Conservation (phyloP, 2,888 invertebrate species). For the Xylophagus ater region DNA sequence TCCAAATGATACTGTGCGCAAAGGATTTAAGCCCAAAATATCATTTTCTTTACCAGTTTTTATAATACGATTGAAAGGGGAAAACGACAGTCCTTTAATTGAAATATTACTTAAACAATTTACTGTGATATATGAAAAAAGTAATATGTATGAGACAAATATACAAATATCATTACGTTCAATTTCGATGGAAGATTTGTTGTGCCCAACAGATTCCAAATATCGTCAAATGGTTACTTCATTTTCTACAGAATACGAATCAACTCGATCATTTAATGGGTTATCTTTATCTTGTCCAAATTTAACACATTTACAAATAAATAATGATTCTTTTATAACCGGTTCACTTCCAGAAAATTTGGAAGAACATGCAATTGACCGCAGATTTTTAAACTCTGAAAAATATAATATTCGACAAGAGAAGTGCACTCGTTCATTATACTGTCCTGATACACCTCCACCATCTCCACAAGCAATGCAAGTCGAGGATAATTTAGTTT, state of each 20-base stretch:
- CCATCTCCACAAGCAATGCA: slow-evolving; percentile 45
- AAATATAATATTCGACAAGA: no score
- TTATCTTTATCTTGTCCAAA: slow-evolving; percentile 77
- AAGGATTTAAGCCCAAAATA: slow-evolving; percentile 35
- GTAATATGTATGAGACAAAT: slow-evolving; percentile 56
- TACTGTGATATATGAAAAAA: slow-evolving; percentile 58
- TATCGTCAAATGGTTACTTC: slow-evolving; percentile 79
- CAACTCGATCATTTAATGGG: slow-evolving; percentile 27
- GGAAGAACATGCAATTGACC: slow-evolving; percentile 36
- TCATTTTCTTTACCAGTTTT: slow-evolving; percentile 63
- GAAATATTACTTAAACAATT: slow-evolving; percentile 78
- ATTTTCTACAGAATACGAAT: slow-evolving; percentile 22
- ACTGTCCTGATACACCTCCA: slow-evolving; percentile 48
- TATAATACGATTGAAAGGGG: slow-evolving; percentile 64
- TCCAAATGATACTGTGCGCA: slow-evolving; percentile 20
- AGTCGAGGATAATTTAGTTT: slow-evolving; percentile 57
- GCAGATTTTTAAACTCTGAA: no score
- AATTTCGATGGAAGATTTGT: slow-evolving; percentile 81
- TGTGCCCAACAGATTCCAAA: slow-evolving; percentile 63
- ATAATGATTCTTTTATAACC: slow-evolving; percentile 24
- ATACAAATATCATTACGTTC: slow-evolving; percentile 73
- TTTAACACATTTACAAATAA: slow-evolving; percentile 39
- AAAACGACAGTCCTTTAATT: slow-evolving; percentile 66
- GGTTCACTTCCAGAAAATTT: slow-evolving; percentile 51
- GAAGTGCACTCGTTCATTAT: no score